Conservation (phyloP, 2,888 invertebrate genomes). For the Charanyca ferruginea region DNA sequence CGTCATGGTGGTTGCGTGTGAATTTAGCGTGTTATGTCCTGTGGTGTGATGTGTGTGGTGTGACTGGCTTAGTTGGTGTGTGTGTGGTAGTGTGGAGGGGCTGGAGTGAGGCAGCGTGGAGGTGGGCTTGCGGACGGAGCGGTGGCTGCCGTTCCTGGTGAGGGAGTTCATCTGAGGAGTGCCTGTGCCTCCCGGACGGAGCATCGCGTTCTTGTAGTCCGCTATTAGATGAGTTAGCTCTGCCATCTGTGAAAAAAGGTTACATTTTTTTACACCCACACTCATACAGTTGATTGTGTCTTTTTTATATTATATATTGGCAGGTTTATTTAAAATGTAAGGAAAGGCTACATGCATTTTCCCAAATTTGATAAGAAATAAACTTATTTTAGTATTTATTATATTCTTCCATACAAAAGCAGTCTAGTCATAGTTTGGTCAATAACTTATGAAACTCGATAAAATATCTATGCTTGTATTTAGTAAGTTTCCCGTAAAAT, state of each 20-base stretch:
- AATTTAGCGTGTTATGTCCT: constrained; percentile 91
- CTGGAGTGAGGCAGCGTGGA: constrained; percentile 84
- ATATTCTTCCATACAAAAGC: too few relatives aligned
- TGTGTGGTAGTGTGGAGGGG: constrained; percentile 84
- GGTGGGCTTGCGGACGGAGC: constrained; percentile 89
- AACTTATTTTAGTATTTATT: too few relatives aligned
- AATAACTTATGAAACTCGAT: too few relatives aligned
- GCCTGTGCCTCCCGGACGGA: constrained; percentile 93
- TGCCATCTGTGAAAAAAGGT: constrained; percentile 92
- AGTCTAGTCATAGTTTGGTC: too few relatives aligned
- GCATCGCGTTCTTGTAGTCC: constrained; percentile 97
- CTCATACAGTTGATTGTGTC: too few relatives aligned
- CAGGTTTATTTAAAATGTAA: too few relatives aligned
- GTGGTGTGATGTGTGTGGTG: constrained; percentile 83
- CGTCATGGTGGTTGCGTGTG: constrained; percentile 89
- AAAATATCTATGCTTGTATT: too few relatives aligned
- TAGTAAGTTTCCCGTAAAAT: too few relatives aligned
- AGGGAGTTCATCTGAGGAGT: constrained; percentile 96
- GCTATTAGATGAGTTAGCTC: constrained; percentile 97
- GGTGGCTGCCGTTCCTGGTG: constrained; percentile 93
- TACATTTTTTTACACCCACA: too few relatives aligned
- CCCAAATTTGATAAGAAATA: too few relatives aligned
- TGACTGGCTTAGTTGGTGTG: constrained; percentile 73
- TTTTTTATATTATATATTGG: too few relatives aligned
- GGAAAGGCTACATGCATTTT: too few relatives aligned